These are phyloP conservation scores for Diachasma alloeum DNA, from an alignment of 1,140 invertebrate species.

Conservation along the genomic window DNA sequence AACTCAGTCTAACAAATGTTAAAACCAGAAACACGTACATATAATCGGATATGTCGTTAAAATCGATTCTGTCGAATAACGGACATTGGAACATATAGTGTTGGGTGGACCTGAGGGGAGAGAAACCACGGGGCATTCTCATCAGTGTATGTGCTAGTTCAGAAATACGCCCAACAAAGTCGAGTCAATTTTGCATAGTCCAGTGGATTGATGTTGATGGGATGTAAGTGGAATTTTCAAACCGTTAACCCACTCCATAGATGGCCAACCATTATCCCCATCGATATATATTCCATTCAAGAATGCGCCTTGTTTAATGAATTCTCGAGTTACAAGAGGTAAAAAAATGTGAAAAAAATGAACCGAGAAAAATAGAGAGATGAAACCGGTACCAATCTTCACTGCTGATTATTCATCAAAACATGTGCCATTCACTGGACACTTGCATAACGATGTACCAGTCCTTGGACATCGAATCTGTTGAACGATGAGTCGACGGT, in stretches of 20 bases:
- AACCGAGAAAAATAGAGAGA: not conserved
- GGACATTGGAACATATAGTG: not conserved
- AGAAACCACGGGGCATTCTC: not conserved
- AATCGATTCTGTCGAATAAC: not conserved
- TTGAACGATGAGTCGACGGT: not conserved
- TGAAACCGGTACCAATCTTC: constrained; percentile 4
- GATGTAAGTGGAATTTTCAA: constrained; percentile 11
- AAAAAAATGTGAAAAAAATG: not conserved
- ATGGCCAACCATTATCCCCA: not conserved
- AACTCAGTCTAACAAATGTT: not conserved
- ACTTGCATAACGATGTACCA: not conserved
- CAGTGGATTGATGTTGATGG: constrained; percentile 9
- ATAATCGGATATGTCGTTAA: constrained; percentile 5
- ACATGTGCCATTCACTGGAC: not conserved
- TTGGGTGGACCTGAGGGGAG: not conserved
- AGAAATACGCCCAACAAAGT: not conserved
- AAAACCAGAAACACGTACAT: not conserved
- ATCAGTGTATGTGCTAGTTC: not conserved
- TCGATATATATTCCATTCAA: not conserved
- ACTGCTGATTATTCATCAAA: not conserved
- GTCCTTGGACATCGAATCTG: not conserved
- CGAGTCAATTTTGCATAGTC: not conserved
- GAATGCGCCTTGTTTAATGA: constrained; percentile 14
- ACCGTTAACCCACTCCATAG: constrained; percentile 1
- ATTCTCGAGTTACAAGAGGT: not conserved